These are phyloP conservation scores for Ara ararauna DNA, from an alignment of 2,797 vertebrate species.

Conservation along the genomic window DNA sequence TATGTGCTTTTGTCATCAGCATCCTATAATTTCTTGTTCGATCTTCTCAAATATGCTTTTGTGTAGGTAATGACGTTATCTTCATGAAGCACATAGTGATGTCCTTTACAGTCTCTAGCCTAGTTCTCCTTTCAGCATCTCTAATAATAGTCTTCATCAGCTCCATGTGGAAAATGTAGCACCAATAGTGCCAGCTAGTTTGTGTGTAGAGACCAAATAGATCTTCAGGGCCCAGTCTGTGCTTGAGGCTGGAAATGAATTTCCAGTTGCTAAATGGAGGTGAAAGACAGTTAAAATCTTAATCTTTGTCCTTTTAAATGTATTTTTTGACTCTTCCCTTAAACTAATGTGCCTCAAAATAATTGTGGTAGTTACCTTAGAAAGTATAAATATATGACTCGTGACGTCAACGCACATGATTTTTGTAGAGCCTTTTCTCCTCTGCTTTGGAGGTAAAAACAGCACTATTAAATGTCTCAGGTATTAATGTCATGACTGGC, in stretches of 20 bases:
- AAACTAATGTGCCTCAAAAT: background rate
- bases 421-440: constrained; percentile 4
- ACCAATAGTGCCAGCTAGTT: background rate
- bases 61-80: background rate
- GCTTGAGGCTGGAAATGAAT: background rate
- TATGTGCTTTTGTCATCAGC: background rate
- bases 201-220: background rate
- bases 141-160: background rate
- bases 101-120: background rate
- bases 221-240: background rate
- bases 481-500: background rate
- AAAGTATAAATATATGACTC: background rate
- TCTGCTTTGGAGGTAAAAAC: background rate
- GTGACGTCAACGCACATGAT: background rate
- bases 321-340: background rate
- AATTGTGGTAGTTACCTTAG: background rate
- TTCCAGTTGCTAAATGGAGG: background rate
- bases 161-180: background rate
- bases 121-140: background rate
- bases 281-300: background rate
- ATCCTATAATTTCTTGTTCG: background rate
- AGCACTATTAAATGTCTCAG: background rate
- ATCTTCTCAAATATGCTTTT: background rate
- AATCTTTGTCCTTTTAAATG: background rate
- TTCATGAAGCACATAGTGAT: accelerated